Conservation (phyloP, 2,797 vertebrate genomes). For the Alauda arvensis region DNA sequence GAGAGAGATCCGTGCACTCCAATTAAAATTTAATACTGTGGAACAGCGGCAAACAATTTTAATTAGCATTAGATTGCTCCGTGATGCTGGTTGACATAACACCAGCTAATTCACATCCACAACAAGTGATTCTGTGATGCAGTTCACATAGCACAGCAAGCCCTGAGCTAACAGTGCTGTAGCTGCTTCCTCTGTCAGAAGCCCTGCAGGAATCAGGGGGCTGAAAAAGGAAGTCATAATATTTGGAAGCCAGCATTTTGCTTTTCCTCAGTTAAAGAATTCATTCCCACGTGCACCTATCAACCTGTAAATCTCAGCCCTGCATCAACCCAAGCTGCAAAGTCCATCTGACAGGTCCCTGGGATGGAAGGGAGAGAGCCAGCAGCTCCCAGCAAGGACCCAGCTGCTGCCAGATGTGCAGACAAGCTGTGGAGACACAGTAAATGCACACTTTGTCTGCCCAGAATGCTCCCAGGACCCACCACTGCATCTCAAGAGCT, state of each 20-base stretch:
- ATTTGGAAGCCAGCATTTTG: background rate
- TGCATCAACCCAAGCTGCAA: background rate
- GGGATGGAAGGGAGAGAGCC: background rate
- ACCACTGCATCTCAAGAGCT: background rate
- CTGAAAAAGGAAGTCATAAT: background rate
- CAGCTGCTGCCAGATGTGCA: background rate
- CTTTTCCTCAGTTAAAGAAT: background rate
- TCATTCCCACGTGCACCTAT: background rate
- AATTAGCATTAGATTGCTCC: constrained; percentile 2
- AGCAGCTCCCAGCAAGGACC: background rate
- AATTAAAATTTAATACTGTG: constrained; percentile 13
- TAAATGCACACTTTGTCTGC: background rate
- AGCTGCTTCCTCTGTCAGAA: background rate
- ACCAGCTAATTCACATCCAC: background rate
- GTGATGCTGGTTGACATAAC: background rate
- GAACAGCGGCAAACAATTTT: background rate
- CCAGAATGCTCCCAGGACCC: background rate
- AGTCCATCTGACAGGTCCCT: background rate
- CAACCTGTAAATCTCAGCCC: background rate
- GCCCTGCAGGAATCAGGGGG: background rate
- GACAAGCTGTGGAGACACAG: background rate
- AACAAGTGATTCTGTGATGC: background rate
- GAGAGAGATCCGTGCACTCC: background rate
- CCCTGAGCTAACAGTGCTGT: background rate
- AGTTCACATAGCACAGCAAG: background rate